Percentiles rank a stretch among this genome's conserved stretches.
phyloP scores from a whole-genome alignment of 1,140 invertebrate species.

The Hesperophylax magnus region DNA sequence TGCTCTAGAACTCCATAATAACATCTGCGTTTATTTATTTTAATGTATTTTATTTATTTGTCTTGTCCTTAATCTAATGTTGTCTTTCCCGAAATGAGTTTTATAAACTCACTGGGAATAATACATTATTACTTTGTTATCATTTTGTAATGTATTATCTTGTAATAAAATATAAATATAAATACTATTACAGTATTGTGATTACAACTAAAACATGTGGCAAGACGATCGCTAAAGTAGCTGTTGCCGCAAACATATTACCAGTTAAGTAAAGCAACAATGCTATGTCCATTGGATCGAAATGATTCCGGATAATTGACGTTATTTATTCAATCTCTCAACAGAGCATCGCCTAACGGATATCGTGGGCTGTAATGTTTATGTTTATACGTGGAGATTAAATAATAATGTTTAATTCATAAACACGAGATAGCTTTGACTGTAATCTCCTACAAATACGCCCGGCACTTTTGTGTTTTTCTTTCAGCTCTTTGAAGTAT shows the following conservation, averaged over 20 bases:
- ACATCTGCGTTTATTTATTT: no score
- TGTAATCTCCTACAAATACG: not conserved
- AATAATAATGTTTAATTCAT: conserved; percentile 14
- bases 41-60: no score
- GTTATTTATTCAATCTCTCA: conserved; percentile 21
- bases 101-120: no score
- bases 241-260: not conserved
- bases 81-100: no score
- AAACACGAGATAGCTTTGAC: not conserved
- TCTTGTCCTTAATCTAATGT: no score
- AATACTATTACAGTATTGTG: no score
- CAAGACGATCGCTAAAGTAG: not conserved
- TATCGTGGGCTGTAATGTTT: conserved; percentile 14
- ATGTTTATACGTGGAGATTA: conserved; percentile 22
- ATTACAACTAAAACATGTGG: not conserved
- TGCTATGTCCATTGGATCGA: not conserved
- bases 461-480: not conserved
- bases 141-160: no score
- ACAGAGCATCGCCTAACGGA: conserved; percentile 5
- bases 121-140: no score
- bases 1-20: no score
- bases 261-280: not conserved
- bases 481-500: not conserved
- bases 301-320: not conserved
- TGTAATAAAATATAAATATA: no score